Percentiles rank a stretch among this genome's conserved stretches.
These are phyloP conservation scores for Chaenogobius annularis DNA, from an alignment of 2,113 vertebrate species.

Conservation along the genomic window DNA sequence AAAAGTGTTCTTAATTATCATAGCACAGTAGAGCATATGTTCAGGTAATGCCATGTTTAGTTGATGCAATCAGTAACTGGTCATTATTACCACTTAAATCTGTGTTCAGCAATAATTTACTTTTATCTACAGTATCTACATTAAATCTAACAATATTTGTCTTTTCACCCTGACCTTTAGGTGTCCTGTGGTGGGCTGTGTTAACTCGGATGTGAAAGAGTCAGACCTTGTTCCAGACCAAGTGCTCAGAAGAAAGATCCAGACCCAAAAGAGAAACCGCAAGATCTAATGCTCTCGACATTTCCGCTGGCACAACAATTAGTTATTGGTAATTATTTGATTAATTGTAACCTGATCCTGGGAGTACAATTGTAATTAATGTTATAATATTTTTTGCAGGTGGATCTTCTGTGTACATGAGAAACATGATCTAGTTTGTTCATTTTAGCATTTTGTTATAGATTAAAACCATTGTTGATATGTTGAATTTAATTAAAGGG, in stretches of 20 bases:
- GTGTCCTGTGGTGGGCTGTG: constrained; percentile 93
- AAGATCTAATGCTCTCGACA: constrained; percentile 19
- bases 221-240: constrained; percentile 84
- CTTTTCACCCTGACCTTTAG: constrained; percentile 60
- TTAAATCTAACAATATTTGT: neutral
- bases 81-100: neutral
- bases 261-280: constrained; percentile 76
- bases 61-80: neutral
- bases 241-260: constrained; percentile 85
- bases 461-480: neutral
- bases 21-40: no score
- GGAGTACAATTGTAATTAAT: neutral
- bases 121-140: neutral
- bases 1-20: no score
- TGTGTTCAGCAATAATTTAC: neutral
- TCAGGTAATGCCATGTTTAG: neutral
- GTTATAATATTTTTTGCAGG: neutral
- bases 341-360: neutral
- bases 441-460: neutral
- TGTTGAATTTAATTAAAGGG: constrained; percentile 39
- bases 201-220: constrained; percentile 79
- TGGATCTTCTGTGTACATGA: neutral
- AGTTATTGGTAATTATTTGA: neutral
- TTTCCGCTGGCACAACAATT: neutral
- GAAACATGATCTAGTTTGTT: neutral